These are phyloP conservation scores for Meloidogyne chitwoodi DNA, from an alignment of 1,140 invertebrate species.

Conservation along the genomic window DNA sequence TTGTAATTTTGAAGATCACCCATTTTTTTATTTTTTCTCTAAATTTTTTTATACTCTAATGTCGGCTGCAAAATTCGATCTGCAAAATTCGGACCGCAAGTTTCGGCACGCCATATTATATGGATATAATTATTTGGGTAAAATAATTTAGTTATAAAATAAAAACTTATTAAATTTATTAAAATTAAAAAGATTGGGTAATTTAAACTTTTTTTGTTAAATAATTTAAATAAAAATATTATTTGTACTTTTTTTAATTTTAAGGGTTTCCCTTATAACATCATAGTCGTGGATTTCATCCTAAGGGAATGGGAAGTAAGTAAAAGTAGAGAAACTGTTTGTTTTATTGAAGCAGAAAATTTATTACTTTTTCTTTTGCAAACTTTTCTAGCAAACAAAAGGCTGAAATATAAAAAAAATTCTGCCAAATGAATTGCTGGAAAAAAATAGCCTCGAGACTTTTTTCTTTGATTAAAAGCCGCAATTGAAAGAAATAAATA, in stretches of 20 bases:
- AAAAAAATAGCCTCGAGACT: neutral
- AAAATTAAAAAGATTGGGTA: too few relatives aligned
- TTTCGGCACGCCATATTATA: too few relatives aligned
- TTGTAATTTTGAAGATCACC: too few relatives aligned
- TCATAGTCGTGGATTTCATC: neutral
- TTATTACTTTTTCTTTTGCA: neutral
- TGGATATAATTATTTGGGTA: too few relatives aligned
- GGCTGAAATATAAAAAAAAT: neutral
- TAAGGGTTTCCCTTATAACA: neutral
- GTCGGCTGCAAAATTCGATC: too few relatives aligned
- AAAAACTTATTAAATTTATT: too few relatives aligned
- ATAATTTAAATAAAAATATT: neutral
- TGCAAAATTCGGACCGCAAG: too few relatives aligned
- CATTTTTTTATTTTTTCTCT: too few relatives aligned
- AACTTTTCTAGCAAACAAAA: neutral
- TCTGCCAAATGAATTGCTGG: neutral
- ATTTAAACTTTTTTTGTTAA: too few relatives aligned
- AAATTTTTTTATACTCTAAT: too few relatives aligned
- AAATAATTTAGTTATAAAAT: too few relatives aligned
- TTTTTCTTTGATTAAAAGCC: neutral
- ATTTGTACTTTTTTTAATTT: neutral
- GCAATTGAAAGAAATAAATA: neutral
- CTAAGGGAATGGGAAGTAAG: neutral
- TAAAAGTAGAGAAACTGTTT: neutral
- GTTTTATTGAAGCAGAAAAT: neutral